Conservation (phyloP, 2,113 vertebrate genomes). For the Sciurus niger region DNA sequence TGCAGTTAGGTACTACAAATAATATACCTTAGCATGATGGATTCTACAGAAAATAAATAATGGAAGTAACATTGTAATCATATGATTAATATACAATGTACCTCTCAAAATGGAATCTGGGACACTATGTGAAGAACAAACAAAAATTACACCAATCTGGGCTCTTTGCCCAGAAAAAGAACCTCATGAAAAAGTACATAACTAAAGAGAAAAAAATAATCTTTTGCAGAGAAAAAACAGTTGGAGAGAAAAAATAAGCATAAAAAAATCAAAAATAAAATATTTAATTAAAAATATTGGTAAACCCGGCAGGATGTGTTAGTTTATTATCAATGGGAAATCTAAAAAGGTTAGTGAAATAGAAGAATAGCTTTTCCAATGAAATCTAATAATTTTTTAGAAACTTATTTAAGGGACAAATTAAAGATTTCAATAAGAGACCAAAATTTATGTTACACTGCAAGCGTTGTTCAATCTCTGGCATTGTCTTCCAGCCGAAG, state of each 20-base stretch:
- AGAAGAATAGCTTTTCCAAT: not conserved
- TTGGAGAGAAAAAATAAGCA: not conserved
- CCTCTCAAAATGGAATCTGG: slow-evolving; percentile 64
- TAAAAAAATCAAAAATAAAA: not conserved
- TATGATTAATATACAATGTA: slow-evolving; percentile 71
- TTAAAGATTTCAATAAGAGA: not conserved
- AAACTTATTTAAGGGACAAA: not conserved
- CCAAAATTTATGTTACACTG: not conserved
- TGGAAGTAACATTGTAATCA: slow-evolving; percentile 63
- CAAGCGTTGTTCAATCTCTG: not conserved
- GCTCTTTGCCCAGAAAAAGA: slow-evolving; percentile 63
- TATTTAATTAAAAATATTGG: not conserved
- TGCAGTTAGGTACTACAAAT: not conserved
- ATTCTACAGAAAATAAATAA: slow-evolving; percentile 67
- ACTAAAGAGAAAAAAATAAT: not conserved
- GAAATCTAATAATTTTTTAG: not conserved
- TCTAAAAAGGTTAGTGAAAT: not conserved
- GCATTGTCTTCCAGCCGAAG: not conserved
- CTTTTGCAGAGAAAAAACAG: not conserved
- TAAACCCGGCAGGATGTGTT: not conserved
- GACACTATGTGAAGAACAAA: slow-evolving; percentile 61
- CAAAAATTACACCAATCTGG: slow-evolving; percentile 63
- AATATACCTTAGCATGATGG: not conserved
- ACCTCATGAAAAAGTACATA: slow-evolving; percentile 37
- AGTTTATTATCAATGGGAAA: not conserved